These are phyloP conservation scores for Todiramphus chloris DNA, from an alignment of 2,113 vertebrate species.

Conservation along the genomic window DNA sequence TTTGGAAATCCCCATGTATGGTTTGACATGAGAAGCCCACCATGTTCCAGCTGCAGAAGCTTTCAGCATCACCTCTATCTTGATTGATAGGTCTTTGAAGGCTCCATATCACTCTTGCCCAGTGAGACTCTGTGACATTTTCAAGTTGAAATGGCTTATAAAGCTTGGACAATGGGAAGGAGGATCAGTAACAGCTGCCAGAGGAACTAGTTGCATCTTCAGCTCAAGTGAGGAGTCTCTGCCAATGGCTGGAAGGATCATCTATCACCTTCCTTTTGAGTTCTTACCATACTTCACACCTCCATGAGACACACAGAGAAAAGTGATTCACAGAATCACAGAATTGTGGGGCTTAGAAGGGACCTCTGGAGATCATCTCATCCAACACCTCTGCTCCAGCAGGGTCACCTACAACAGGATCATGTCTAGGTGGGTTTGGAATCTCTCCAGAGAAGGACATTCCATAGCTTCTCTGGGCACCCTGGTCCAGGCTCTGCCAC, in stretches of 20 bases:
- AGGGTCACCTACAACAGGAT: too few species aligned
- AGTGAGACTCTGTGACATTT: background rate
- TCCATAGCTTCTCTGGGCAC: too few species aligned
- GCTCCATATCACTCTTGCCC: background rate
- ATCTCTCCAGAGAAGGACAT: too few species aligned
- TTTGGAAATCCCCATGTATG: background rate
- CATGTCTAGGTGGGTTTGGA: too few species aligned
- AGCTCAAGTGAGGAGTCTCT: background rate
- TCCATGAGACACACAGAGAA: background rate
- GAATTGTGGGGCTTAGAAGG: too few species aligned
- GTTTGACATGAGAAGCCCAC: background rate
- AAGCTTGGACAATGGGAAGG: background rate
- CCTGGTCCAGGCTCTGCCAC: too few species aligned
- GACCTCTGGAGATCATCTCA: too few species aligned
- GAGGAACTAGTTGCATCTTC: background rate
- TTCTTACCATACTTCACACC: background rate
- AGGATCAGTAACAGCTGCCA: background rate
- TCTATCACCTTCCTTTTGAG: background rate
- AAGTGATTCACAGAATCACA: background rate
- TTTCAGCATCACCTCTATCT: background rate
- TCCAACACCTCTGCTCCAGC: too few species aligned
- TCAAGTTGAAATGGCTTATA: background rate
- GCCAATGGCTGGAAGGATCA: background rate
- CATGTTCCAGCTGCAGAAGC: background rate
- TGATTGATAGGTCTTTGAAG: background rate